Evolutionary conservation across 2,888 invertebrate genomes (phyloP).

Genomic region (Encarsia formosa): DNA sequence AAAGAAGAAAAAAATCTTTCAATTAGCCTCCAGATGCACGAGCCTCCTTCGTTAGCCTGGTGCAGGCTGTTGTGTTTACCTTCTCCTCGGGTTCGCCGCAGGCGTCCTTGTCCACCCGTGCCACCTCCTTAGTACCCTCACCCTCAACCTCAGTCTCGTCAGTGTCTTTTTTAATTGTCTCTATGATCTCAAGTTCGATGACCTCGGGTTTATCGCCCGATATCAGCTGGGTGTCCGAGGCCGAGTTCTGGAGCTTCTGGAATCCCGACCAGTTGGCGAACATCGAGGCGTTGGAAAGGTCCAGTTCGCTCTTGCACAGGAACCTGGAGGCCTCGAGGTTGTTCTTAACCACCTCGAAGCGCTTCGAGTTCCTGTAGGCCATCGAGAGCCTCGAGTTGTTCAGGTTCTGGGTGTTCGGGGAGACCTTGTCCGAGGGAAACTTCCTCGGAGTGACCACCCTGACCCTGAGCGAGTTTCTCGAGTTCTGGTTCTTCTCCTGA

Average conservation of each 20-base stretch:
- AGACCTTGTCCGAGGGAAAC: slow-evolving; percentile 26
- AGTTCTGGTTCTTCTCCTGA: slow-evolving; percentile 38
- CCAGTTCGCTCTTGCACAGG: slow-evolving; percentile 31
- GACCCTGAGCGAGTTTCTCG: slow-evolving; percentile 31
- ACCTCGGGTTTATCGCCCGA: neutral
- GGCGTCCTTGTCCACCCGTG: neutral
- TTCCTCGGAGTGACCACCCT: slow-evolving; percentile 1
- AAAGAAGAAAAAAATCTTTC: too few relatives aligned
- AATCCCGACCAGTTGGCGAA: neutral
- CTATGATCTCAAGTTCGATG: neutral
- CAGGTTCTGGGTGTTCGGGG: slow-evolving; percentile 37
- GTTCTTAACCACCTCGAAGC: slow-evolving; percentile 10
- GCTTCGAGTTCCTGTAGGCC: slow-evolving; percentile 29
- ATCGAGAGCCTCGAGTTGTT: slow-evolving; percentile 36
- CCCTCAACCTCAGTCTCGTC: neutral
- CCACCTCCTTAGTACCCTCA: neutral
- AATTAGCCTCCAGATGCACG: too few relatives aligned
- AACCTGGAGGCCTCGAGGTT: slow-evolving; percentile 15
- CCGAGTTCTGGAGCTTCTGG: neutral
- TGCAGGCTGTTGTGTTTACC: neutral
- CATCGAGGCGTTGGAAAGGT: slow-evolving; percentile 24
- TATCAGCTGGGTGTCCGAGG: neutral
- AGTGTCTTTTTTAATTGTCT: neutral
- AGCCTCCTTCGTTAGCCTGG: slow-evolving; percentile 1
- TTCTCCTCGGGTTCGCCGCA: neutral